Conservation (phyloP, 92 coral and sea anemone genomes). For the Nematostella vectensis region DNA sequence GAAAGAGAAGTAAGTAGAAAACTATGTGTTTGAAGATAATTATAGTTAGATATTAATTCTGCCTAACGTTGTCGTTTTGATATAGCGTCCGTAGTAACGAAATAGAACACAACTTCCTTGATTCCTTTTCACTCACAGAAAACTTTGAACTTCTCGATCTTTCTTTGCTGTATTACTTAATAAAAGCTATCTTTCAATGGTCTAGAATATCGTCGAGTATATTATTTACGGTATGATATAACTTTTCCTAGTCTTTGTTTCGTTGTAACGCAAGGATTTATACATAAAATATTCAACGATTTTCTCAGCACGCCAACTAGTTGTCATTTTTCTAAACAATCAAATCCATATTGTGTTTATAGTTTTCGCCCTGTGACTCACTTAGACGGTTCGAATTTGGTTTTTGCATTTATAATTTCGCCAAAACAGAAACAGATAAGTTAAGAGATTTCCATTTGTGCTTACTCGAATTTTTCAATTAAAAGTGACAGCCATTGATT, state of each 20-base stretch:
- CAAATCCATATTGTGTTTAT: background rate
- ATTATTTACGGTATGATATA: too few relatives aligned
- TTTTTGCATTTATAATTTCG: too few relatives aligned
- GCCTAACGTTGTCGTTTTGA: background rate
- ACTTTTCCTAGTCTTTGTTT: too few relatives aligned
- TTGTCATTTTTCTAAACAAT: background rate
- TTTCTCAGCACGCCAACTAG: background rate
- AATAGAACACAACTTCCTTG: too few relatives aligned
- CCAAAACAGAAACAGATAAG: too few relatives aligned
- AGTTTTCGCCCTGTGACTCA: background rate
- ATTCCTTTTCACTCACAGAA: too few relatives aligned
- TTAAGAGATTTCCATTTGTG: too few relatives aligned
- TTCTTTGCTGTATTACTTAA: too few relatives aligned
- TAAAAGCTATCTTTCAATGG: too few relatives aligned
- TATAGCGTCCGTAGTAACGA: conserved; percentile 4
- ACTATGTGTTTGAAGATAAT: background rate
- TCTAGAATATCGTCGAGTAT: too few relatives aligned
- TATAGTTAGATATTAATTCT: background rate
- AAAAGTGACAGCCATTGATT: background rate
- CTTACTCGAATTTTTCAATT: background rate
- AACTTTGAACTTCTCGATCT: too few relatives aligned
- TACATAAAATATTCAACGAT: background rate
- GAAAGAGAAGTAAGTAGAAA: background rate
- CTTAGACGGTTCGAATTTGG: too few relatives aligned
- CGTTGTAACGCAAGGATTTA: background rate